Evolutionary conservation across 1,140 invertebrate genomes (phyloP).

Genomic region (Papilio glaucus): DNA sequence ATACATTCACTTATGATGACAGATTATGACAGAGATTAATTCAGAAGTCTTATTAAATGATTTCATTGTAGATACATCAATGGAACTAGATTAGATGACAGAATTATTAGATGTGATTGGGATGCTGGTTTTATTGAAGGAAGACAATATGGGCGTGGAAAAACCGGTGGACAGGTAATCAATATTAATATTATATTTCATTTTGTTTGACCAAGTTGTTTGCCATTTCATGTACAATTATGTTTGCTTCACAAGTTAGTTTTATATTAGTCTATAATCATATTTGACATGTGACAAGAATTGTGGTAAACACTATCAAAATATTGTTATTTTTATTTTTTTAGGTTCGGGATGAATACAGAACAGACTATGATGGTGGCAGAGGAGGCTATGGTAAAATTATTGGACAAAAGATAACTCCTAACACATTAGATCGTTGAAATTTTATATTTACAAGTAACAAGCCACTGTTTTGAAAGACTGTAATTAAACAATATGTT

Average conservation of each 20-base stretch:
- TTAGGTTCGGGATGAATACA: conserved; percentile 98
- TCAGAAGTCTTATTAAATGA: conserved; percentile 33
- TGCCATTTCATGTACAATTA: not conserved
- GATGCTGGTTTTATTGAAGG: conserved; percentile 99
- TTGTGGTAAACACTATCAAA: not conserved
- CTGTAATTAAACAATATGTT: conserved; percentile 52
- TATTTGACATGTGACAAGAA: not conserved
- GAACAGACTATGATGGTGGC: conserved; percentile 98
- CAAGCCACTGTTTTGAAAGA: conserved; percentile 49
- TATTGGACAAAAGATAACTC: conserved; percentile 91
- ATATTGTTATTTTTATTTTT: conserved; percentile 45
- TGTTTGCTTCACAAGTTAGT: not conserved
- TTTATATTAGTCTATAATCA: no score
- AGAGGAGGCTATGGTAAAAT: conserved; percentile 98
- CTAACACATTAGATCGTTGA: conserved; percentile 83
- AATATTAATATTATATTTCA: no score
- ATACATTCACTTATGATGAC: not conserved
- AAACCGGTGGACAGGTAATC: conserved; percentile 97
- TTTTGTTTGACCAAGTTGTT: not conserved
- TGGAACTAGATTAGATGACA: conserved; percentile 97
- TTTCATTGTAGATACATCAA: conserved; percentile 91
- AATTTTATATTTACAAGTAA: not conserved
- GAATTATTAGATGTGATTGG: conserved; percentile 99
- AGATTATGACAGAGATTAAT: not conserved
- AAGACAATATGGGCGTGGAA: conserved; percentile 98